phyloP scores from a whole-genome alignment of 2,113 vertebrate genomes.

The Casuarius casuarius region DNA sequence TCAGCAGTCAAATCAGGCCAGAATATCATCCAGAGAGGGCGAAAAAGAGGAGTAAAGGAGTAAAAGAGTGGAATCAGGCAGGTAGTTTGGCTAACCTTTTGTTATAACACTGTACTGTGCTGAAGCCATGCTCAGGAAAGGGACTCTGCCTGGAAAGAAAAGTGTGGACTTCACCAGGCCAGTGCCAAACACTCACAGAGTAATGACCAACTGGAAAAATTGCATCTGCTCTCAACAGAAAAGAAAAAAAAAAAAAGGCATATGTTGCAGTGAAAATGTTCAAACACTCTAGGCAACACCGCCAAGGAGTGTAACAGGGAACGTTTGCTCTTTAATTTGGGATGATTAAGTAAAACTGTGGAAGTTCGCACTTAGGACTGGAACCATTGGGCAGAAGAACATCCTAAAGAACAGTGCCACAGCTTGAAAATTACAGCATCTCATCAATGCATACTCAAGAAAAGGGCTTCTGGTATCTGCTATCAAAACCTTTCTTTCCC shows the following conservation, averaged over 20 bases:
- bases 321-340: background rate
- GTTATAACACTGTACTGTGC: constrained; percentile 35
- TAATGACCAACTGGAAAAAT: rapidly evolving
- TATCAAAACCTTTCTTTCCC: background rate
- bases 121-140: constrained; percentile 8
- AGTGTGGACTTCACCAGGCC: background rate
- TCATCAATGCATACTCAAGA: rapidly evolving
- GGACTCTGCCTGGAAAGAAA: background rate
- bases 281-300: rapidly evolving
- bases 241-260: background rate
- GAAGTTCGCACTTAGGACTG: no score
- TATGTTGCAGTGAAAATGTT: background rate
- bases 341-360: background rate
- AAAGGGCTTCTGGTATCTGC: background rate
- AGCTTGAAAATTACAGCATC: background rate
- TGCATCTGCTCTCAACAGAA: background rate
- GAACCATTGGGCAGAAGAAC: no score
- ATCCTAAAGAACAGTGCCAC: background rate
- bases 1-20: constrained; percentile 80
- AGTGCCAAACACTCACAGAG: rapidly evolving
- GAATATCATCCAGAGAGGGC: constrained; percentile 85
- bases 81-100: constrained; percentile 73
- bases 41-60: constrained; percentile 90
- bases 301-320: background rate
- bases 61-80: constrained; percentile 91